Percentiles rank a stretch among this genome's conserved stretches.
phyloP scores from a whole-genome alignment of 2,113 vertebrate species.

The Boleophthalmus pectinirostris region DNA sequence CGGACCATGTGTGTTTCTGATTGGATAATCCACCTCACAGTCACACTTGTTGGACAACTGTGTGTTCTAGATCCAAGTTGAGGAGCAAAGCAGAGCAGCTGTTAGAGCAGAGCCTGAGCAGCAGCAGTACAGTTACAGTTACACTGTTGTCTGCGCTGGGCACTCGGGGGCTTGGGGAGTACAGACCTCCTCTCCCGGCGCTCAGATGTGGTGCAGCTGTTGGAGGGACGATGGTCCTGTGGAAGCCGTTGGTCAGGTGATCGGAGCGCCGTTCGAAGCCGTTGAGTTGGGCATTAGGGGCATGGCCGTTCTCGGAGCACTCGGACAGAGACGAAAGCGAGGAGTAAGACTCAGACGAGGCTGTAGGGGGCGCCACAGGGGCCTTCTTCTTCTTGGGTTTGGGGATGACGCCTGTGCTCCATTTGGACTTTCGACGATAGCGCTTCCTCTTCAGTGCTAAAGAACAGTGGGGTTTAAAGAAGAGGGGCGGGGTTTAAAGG shows the following conservation, averaged over 20 bases:
- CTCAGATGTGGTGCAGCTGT: too few relatives aligned
- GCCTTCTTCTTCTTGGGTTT: constrained; percentile 46
- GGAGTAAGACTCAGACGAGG: constrained; percentile 18
- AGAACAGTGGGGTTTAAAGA: neutral
- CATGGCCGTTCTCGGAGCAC: neutral
- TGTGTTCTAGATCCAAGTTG: too few relatives aligned
- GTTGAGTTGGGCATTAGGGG: too few relatives aligned
- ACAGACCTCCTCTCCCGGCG: too few relatives aligned
- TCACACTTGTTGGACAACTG: too few relatives aligned
- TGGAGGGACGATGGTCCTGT: neutral
- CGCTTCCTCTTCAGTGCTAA: constrained; percentile 37
- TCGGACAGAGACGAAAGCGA: constrained; percentile 23
- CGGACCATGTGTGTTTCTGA: too few relatives aligned
- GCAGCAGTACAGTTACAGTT: too few relatives aligned
- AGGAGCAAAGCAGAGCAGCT: too few relatives aligned
- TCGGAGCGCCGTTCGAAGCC: neutral
- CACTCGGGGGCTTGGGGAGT: too few relatives aligned
- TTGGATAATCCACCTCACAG: too few relatives aligned
- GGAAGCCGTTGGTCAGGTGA: neutral
- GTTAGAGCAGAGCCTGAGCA: too few relatives aligned
- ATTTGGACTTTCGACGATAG: constrained; percentile 38
- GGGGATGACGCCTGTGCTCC: constrained; percentile 46
- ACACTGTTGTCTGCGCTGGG: too few relatives aligned
- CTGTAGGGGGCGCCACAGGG: neutral
- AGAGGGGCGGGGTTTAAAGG: neutral